Evolutionary conservation across 2,113 vertebrate species (phyloP).

Genomic region (Pedetes capensis): DNA sequence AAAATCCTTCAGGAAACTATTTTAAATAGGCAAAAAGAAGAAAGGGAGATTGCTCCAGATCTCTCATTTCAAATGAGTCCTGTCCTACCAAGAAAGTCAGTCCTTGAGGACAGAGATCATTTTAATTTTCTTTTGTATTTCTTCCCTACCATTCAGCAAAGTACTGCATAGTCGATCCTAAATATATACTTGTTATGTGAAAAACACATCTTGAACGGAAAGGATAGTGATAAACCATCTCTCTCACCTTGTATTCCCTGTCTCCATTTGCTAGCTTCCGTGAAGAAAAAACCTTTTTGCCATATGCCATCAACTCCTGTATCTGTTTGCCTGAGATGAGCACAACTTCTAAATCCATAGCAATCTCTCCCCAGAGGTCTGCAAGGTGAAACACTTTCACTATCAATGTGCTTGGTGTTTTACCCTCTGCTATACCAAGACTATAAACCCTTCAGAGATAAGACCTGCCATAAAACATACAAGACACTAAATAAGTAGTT

Average conservation of each 20-base stretch:
- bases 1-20: slow-evolving; percentile 38
- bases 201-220: slow-evolving; percentile 58
- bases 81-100: not conserved
- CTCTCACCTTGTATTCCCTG: slow-evolving; percentile 72
- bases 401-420: slow-evolving; percentile 65
- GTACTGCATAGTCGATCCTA: slow-evolving; percentile 25
- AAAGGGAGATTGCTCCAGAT: not conserved
- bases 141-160: slow-evolving; percentile 38
- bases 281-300: slow-evolving; percentile 68
- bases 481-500: slow-evolving; percentile 31
- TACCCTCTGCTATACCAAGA: slow-evolving; percentile 48
- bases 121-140: slow-evolving; percentile 7
- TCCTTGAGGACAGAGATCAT: not conserved
- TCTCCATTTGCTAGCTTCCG: slow-evolving; percentile 72
- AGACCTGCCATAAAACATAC: slow-evolving; percentile 39
- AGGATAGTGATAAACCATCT: slow-evolving; percentile 65
- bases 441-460: slow-evolving; percentile 34
- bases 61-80: slow-evolving; percentile 16
- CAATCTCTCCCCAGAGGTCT: slow-evolving; percentile 70
- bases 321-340: slow-evolving; percentile 72
- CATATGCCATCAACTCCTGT: slow-evolving; percentile 64
- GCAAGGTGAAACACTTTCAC: slow-evolving; percentile 71
- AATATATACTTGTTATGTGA: slow-evolving; percentile 43
- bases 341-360: slow-evolving; percentile 75
- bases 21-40: slow-evolving; percentile 6